Percentiles rank a stretch among this genome's conserved stretches.
phyloP scores from a whole-genome alignment of 2,797 vertebrate genomes.

The Ceryle rudis region DNA sequence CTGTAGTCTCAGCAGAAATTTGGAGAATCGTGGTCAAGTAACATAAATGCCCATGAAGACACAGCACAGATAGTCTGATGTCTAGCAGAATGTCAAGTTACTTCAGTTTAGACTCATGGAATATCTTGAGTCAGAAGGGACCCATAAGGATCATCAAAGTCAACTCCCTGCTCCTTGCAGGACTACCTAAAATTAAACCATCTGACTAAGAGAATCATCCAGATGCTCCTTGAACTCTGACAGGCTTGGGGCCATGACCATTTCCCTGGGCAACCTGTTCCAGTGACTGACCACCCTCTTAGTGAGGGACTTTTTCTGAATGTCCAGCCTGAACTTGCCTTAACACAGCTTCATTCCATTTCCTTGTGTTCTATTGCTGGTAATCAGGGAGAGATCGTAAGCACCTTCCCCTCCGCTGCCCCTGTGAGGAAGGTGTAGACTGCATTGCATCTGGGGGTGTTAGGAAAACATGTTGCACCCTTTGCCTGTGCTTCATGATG shows the following conservation, averaged over 20 bases:
- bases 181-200: not conserved
- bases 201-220: rapidly evolving
- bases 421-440: not conserved
- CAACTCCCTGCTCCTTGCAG: not conserved
- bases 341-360: not conserved
- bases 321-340: not conserved
- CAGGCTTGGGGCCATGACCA: not conserved
- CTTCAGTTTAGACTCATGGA: not conserved
- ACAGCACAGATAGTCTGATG: not conserved
- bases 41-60: rapidly evolving
- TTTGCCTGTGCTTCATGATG: not conserved
- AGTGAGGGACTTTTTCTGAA: not conserved
- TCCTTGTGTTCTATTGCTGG: rapidly evolving
- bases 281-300: not conserved
- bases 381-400: not conserved
- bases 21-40: not conserved
- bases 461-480: not conserved
- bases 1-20: not conserved
- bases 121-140: not conserved
- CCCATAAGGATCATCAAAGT: not conserved
- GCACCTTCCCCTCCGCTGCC: not conserved
- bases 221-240: not conserved
- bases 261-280: not conserved
- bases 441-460: not conserved
- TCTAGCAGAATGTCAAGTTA: not conserved